Conservation (phyloP, 2,113 vertebrate species). For the Paratilapia polleni region DNA sequence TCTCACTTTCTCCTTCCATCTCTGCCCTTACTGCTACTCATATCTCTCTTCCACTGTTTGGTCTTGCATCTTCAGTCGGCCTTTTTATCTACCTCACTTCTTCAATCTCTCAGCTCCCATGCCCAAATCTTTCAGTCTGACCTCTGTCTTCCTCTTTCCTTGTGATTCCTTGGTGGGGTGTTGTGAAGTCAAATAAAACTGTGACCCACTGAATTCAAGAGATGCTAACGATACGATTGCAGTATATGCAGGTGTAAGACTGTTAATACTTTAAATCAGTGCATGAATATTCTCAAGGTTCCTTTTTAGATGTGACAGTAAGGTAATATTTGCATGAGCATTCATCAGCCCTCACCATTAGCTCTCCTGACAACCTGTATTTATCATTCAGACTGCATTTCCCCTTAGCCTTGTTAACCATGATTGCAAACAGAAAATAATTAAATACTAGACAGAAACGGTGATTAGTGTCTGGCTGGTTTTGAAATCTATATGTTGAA, state of each 20-base stretch:
- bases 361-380: background rate
- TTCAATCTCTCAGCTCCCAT: background rate
- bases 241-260: background rate
- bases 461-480: slow-evolving; percentile 3
- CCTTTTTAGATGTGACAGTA: background rate
- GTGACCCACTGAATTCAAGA: background rate
- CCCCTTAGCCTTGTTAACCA: background rate
- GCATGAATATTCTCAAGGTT: background rate
- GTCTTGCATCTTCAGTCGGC: slow-evolving; percentile 16
- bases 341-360: slow-evolving; percentile 9
- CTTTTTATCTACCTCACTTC: background rate
- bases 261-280: background rate
- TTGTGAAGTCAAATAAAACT: background rate
- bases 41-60: background rate
- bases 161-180: background rate
- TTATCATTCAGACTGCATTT: slow-evolving; percentile 36
- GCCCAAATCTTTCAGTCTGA: background rate
- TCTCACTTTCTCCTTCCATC: background rate
- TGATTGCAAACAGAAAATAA: slow-evolving; percentile 10
- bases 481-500: background rate
- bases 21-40: background rate
- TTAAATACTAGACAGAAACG: background rate
- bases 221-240: background rate
- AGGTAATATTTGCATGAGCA: background rate
- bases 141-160: background rate